Evolutionary conservation across 2,888 invertebrate species (phyloP), one percentile per base, ranked within the genome.

Genomic region (Corythucha ciliata): DNA sequence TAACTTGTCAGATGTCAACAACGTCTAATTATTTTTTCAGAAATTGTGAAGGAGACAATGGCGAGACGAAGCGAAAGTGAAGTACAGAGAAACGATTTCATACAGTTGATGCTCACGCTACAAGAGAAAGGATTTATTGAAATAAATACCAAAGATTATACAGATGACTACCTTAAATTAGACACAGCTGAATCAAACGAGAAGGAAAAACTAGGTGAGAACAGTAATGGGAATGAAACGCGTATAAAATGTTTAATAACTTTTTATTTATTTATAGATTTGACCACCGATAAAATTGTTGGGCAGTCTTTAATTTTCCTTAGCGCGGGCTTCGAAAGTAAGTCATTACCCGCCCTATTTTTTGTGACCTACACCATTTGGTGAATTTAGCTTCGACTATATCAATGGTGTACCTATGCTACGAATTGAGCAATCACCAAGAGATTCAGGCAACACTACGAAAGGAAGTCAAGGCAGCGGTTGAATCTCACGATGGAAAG

Each of bases 381-480:
- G n/a, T n/a, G n/a, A n/a, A n/a, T n/a, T n/a, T n/a, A 42, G 36
- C 53, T 6, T 5, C 27, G 2, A 25, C 22, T 6, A 44, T 27
- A 10, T 24, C 34, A 18, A 25, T 48, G 27, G 20, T 29, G 3
- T 5, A 39, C 16, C 22, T 48, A 14, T 48, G 39, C 29, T 37
- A 16, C 18, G 48, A 48, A 22, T 41, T 55, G 21, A 39, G 45
- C 5, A 26, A 40, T 7, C 32, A 48, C 33, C 29, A 44, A n/a
- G 37, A 49, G 10, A 29, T 39, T 6, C 55, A 55, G 22, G 41
- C 48, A 20, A 53, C 36, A 39, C 33, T 48, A 21, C 39, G 56
- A 22, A 14, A 45, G 6, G 56, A 56, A 34, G 37, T 56, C 4
- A n/a, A 29, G 16, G 21, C 25, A 8, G 10, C 27, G 2, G 22